These are phyloP conservation scores for Synanthedon formicaeformis DNA, from an alignment of 2,888 invertebrate genomes.

Conservation along the genomic window DNA sequence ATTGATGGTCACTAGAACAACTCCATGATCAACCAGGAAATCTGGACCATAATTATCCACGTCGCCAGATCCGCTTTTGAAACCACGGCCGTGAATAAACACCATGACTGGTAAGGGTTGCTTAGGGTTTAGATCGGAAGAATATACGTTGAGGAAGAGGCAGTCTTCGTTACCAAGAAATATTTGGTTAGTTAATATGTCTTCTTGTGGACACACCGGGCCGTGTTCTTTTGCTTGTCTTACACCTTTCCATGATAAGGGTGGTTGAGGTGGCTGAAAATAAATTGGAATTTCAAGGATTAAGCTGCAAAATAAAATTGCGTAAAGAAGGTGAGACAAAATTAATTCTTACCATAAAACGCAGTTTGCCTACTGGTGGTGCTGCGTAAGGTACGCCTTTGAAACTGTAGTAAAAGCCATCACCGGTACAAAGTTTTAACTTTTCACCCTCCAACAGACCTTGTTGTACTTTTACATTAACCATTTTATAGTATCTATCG, in stretches of 20 bases:
- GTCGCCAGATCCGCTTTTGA: constrained; percentile 19
- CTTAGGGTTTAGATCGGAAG: constrained; percentile 16
- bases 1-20: constrained; percentile 68
- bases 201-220: constrained; percentile 5
- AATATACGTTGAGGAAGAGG: constrained; percentile 36
- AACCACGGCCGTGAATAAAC: constrained; percentile 39
- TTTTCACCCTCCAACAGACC: constrained; percentile 21
- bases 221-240: constrained; percentile 7
- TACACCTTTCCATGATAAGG: constrained; percentile 7
- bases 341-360: constrained; percentile 46
- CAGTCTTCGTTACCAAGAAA: constrained; percentile 27
- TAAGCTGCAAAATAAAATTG: neutral
- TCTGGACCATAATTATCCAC: constrained; percentile 66
- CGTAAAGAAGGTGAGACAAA: neutral
- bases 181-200: constrained; percentile 6
- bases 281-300: neutral
- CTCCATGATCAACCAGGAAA: constrained; percentile 59
- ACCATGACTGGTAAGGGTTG: constrained; percentile 30
- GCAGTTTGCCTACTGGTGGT: constrained; percentile 53
- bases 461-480: constrained; percentile 16
- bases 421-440: constrained; percentile 15
- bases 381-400: constrained; percentile 64
- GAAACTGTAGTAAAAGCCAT: constrained; percentile 28
- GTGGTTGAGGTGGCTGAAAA: constrained; percentile 8
- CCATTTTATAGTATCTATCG: constrained; percentile 3